These are phyloP conservation scores for Pyrocephalus nanus DNA, from an alignment of 2,797 vertebrate species.

Conservation along the genomic window DNA sequence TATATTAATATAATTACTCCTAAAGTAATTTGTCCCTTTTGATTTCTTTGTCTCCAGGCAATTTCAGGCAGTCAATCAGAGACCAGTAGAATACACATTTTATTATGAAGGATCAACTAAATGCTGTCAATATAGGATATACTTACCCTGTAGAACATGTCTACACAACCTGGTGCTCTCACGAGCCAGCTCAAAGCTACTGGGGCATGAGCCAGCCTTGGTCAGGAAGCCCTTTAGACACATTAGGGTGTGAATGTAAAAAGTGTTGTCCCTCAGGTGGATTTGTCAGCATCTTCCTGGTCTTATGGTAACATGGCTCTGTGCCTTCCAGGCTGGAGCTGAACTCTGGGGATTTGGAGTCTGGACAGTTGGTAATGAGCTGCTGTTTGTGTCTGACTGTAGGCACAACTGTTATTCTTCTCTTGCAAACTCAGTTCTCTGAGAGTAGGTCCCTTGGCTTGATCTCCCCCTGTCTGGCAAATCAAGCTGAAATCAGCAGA, in stretches of 20 bases:
- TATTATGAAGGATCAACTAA: not conserved
- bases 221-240: not conserved
- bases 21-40: constrained; percentile 18
- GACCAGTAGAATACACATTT: not conserved
- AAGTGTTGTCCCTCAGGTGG: not conserved
- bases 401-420: not conserved
- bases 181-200: not conserved
- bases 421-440: not conserved
- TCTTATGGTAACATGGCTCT: not conserved
- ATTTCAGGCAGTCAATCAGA: constrained; percentile 6
- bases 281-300: not conserved
- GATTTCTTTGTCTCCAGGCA: not conserved
- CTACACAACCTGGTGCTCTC: not conserved
- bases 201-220: not conserved
- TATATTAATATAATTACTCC: constrained; percentile 39
- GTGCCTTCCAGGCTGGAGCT: not conserved
- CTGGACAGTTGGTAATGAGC: not conserved
- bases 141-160: not conserved
- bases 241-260: not conserved
- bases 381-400: not conserved
- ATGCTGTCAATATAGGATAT: not conserved
- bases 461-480: not conserved
- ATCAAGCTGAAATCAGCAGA: constrained; percentile 26
- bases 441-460: not conserved
- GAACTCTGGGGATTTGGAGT: not conserved